Evolutionary conservation across 1,140 invertebrate genomes (phyloP).

Genomic region (Fragariocoptes setiger): DNA sequence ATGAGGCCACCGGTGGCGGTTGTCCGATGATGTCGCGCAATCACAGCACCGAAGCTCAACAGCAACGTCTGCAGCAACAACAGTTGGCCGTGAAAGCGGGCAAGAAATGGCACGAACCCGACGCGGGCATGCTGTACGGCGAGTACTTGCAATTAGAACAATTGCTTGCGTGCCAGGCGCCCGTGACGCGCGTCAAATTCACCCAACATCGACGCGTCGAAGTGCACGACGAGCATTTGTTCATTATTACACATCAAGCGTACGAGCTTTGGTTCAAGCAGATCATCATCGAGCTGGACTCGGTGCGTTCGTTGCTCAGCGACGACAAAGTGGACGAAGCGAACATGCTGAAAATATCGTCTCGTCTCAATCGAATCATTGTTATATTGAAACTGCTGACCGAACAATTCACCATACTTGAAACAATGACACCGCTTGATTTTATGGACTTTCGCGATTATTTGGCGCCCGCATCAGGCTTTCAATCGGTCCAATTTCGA

Average conservation of each 20-base stretch:
- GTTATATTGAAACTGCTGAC: conserved; percentile 77
- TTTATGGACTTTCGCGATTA: conserved; percentile 78
- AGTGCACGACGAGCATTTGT: conserved; percentile 87
- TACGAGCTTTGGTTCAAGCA: conserved; percentile 99
- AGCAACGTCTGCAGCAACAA: no score
- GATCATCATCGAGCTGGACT: conserved; percentile 85
- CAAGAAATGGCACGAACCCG: no score
- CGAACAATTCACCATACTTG: conserved; percentile 83
- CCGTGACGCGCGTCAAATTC: conserved; percentile 35
- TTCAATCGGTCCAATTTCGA: conserved; percentile 85
- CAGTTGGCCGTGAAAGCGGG: no score
- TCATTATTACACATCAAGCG: conserved; percentile 90
- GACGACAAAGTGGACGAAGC: conserved; percentile 46
- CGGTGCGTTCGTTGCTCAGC: conserved; percentile 46
- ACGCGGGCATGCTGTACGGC: conserved; percentile 36
- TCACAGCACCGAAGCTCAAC: no score
- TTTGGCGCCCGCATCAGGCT: conserved; percentile 72
- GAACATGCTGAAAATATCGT: conserved; percentile 66
- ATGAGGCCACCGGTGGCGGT: no score
- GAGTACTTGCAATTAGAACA: conserved; percentile 65
- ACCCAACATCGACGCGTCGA: conserved; percentile 19
- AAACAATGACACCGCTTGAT: conserved; percentile 88
- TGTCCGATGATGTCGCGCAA: no score
- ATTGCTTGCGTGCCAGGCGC: conserved; percentile 45
- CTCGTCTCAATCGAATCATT: conserved; percentile 58